Percentiles rank a stretch among this genome's conserved stretches.
These are phyloP conservation scores for Watsonalla cultraria DNA, from an alignment of 2,888 invertebrate genomes.

Conservation along the genomic window DNA sequence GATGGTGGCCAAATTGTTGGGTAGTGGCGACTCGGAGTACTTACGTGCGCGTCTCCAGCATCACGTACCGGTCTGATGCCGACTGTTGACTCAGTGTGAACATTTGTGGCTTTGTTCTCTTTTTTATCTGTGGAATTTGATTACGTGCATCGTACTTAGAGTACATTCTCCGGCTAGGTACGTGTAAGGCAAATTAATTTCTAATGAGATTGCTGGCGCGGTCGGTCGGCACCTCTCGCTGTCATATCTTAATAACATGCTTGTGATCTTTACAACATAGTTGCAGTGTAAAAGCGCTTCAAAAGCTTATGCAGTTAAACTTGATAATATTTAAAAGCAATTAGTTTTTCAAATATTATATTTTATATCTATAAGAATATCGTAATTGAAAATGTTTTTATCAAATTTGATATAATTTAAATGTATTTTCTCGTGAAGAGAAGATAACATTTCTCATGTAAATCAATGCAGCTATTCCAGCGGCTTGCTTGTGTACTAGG, in stretches of 20 bases:
- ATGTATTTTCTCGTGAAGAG: background rate
- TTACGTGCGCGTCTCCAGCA: slow-evolving; percentile 14
- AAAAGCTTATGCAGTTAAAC: background rate
- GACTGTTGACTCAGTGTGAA: slow-evolving; percentile 48
- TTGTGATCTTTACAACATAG: slow-evolving; percentile 22
- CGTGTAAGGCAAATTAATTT: slow-evolving; percentile 58
- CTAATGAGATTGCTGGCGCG: slow-evolving; percentile 39
- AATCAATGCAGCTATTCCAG: slow-evolving; percentile 19
- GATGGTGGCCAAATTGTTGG: slow-evolving; percentile 67
- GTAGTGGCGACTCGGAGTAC: slow-evolving; percentile 17
- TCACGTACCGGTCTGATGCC: slow-evolving; percentile 53
- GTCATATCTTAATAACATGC: slow-evolving; percentile 35
- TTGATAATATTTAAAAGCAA: too few species aligned
- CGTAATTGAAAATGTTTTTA: too few species aligned
- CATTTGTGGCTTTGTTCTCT: slow-evolving; percentile 45
- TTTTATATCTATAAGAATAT: too few species aligned
- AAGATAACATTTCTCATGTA: background rate
- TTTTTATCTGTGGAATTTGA: slow-evolving; percentile 11
- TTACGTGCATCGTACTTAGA: slow-evolving; percentile 28
- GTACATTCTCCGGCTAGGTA: slow-evolving; percentile 17
- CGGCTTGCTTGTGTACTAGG: slow-evolving; percentile 17
- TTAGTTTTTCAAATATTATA: too few species aligned
- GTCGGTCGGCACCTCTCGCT: slow-evolving; percentile 31
- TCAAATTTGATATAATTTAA: background rate
- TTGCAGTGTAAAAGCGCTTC: slow-evolving; percentile 13